Base-by-base conservation (phyloP, 2,113 vertebrate species). In the Pongo pygmaeus region DNA sequence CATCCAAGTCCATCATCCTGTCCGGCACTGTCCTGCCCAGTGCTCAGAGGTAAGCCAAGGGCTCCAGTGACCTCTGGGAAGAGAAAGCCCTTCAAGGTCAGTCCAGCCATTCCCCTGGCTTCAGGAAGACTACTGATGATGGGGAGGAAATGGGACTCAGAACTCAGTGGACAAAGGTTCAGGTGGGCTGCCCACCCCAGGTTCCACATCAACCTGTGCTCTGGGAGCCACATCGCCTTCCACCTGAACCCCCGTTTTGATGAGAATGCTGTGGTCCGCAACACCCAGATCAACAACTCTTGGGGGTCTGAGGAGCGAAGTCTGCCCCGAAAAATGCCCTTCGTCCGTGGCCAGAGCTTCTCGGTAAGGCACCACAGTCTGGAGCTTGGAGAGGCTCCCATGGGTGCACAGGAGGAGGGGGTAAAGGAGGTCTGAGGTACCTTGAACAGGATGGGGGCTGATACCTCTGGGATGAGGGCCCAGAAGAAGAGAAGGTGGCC, bases 161-260 rank as follows among this genome's bases (percentile, higher is more conserved):
- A 27, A 4, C 12, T 59, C 59, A 10, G 35, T 16, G n/a, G 25
- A 38, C 46, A 23, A 32, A 70, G 20, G 40, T 32, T 57, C 40
- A 27, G 78, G 38, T 13, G 90, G 14, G 30, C 46, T 46, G 4
- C 22, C 38, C 17, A 23, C 17, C 43, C 70, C 88, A 99, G 99
- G 90, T 98, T 99, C 91, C 1, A 52, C 25, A 92, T 99, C 96
- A 99, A 99, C 93, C 97, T 99, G 30, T 57, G 94, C 32, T 95
- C 91, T 1, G 92, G 80, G 11, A 92, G 43, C 18, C 98, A 99
- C 55, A 97, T 98, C 0, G 99, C 99, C 40, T 97, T 99, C 85
- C 99, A 99, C 67, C 95, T 99, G 89, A 99, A 99, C 83, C 98
- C 99, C 6, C 98, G 99, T 3, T 98, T 99, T 25, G 52, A 96